Percentiles rank a stretch among this genome's conserved stretches.
Evolutionary conservation across 2,113 vertebrate species (phyloP).

Genomic region (Paradoxurus hermaphroditus): DNA sequence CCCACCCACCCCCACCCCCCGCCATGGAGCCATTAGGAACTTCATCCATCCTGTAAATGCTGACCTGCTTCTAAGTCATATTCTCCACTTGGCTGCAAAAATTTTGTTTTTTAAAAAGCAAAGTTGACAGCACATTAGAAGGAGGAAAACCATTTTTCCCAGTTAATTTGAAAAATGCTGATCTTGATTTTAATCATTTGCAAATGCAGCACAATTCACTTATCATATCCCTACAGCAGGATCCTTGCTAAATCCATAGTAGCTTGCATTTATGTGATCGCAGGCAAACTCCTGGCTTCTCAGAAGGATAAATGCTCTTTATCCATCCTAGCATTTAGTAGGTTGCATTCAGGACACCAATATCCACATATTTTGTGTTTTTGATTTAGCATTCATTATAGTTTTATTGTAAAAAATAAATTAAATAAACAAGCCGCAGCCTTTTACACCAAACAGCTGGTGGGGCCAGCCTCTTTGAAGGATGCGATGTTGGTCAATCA

Average conservation of each 20-base stretch:
- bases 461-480: slow-evolving; percentile 35
- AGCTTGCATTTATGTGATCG: slow-evolving; percentile 69
- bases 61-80: slow-evolving; percentile 33
- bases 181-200: slow-evolving; percentile 78
- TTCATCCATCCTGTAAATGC: background rate
- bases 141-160: slow-evolving; percentile 63
- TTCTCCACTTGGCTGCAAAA: slow-evolving; percentile 43
- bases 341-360: slow-evolving; percentile 33
- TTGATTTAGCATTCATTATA: slow-evolving; percentile 74
- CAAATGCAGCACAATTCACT: slow-evolving; percentile 81
- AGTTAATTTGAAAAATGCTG: slow-evolving; percentile 80
- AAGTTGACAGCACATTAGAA: slow-evolving; percentile 68
- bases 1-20: background rate
- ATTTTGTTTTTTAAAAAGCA: slow-evolving; percentile 69
- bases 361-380: slow-evolving; percentile 63
- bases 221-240: slow-evolving; percentile 73
- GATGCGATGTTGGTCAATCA: accelerated
- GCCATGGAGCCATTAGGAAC: slow-evolving; percentile 8
- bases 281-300: slow-evolving; percentile 77
- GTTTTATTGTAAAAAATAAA: slow-evolving; percentile 74
- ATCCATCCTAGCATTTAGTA: slow-evolving; percentile 34
- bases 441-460: slow-evolving; percentile 72
- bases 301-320: slow-evolving; percentile 63
- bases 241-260: slow-evolving; percentile 77
- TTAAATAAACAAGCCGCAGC: background rate